These are phyloP conservation scores for Pomacea maculata DNA, from an alignment of 1,140 invertebrate genomes.

Conservation along the genomic window DNA sequence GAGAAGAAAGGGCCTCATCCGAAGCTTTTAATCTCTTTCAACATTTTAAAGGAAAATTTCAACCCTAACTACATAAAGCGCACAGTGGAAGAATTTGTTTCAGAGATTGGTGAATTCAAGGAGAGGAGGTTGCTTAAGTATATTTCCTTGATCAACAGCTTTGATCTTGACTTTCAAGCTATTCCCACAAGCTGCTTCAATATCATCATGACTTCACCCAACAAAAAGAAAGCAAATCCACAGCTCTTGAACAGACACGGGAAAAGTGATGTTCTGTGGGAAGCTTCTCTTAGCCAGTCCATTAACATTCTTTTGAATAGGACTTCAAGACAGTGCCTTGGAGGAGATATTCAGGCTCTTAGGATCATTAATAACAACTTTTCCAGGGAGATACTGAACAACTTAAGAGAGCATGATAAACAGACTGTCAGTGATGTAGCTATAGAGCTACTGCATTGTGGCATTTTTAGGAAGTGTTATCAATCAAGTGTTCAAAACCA, in stretches of 20 bases:
- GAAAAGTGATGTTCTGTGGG: constrained; percentile 28
- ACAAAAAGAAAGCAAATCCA: background rate
- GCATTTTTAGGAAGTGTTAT: constrained; percentile 23
- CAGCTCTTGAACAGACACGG: background rate
- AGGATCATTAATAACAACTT: constrained; percentile 34
- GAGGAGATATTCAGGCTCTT: constrained; percentile 21
- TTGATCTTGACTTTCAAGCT: constrained; percentile 34
- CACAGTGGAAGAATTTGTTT: constrained; percentile 35
- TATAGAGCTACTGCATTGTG: constrained; percentile 25
- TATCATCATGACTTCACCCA: constrained; percentile 20
- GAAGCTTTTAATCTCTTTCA: constrained; percentile 44
- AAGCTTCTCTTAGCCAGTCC: constrained; percentile 32
- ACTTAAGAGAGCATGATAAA: constrained; percentile 17
- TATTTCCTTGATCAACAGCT: constrained; percentile 41
- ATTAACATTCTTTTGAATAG: constrained; percentile 37
- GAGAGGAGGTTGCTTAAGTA: constrained; percentile 40
- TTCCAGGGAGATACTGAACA: constrained; percentile 35
- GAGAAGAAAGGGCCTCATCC: constrained; percentile 32
- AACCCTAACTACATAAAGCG: constrained; percentile 36
- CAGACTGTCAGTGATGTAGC: constrained; percentile 31
- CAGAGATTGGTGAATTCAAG: constrained; percentile 23
- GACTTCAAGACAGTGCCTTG: constrained; percentile 22
- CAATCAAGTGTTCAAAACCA: constrained; percentile 16
- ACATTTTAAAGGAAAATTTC: constrained; percentile 46
- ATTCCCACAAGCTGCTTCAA: constrained; percentile 39